Evolutionary conservation across 2,113 vertebrate genomes (phyloP), one percentile per base, ranked within the genome.

Genomic region (Carassius carassius): DNA sequence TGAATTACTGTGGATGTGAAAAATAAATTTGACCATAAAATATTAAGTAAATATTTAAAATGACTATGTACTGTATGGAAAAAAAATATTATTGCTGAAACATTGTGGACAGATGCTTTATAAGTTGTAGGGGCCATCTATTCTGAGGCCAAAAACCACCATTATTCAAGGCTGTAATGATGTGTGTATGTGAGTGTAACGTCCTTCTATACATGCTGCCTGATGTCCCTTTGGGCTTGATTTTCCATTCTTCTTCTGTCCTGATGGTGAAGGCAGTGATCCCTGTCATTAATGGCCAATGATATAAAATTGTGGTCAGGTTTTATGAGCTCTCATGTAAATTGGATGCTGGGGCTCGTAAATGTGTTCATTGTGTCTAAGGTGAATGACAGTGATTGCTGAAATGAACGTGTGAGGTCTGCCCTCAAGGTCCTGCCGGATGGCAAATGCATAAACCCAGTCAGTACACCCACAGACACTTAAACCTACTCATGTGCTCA

Each of bases 311-410:
- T 83, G 54, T 47, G 85, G 81, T 83, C 75, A 70, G 51, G 10
- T 72, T 86, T 86, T 83, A 83, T 74, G 85, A 62, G 85, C 73
- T 69, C 63, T 60, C 74, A 63, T 86, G 81, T 86, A 86, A 86
- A 86, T 78, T 35, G 56, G 75, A 83, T 72, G 54, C 25, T 35
- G 65, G 81, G 65, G 85, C 79, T 83, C 62, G 32, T 83, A 69
- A 86, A 83, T 29, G 81, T 70, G 74, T 58, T 83, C 56, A 76
- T 78, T 82, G 81, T 72, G 63, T 82, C 67, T 70, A 35, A 72
- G 81, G 81, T 86, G 54, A 86, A 86, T 78, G 63, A 65, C 81
- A 79, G 85, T 58, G 74, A 51, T 58, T 82, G 67, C 19, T 23
- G 16, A 70, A 54, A 54, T 12, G 29, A 79, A 37, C 1, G n/a